Evolutionary conservation across 2,888 invertebrate species (phyloP), one percentile per base, ranked within the genome.

Genomic region (Macropis europaea): DNA sequence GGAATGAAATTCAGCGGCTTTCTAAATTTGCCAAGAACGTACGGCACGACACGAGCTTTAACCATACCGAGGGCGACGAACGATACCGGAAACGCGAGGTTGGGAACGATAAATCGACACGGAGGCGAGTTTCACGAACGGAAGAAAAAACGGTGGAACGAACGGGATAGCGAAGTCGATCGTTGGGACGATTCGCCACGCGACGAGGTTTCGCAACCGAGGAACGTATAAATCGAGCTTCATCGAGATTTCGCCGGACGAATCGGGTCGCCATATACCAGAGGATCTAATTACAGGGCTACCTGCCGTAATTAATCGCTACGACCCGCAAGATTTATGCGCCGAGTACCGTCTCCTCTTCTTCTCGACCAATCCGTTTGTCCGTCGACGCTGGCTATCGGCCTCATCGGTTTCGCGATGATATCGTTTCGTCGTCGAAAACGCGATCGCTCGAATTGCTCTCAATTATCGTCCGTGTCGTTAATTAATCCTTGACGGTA

Each of bases 281-380:
- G 56, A 71, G 72, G 74, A 80, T 84, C 82, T 84, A 84, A 84
- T 84, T 84, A 82, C 84, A 80, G 76, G 75, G 70, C 68, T 77
- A 73, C 72, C 72, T 73, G 68, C 71, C 73, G 79, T 77, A 83
- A 84, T 84, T 84, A 84, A 84, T 82, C 81, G 82, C 64, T 73
- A 75, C 68, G 69, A 78, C 63, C 75, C 70, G 68, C 60, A 77
- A 74, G 83, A 84, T 84, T 84, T 84, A 84, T 77, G 74, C 64
- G 50, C 40, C 34, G 76, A 56, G 57, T 32, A 17, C 34, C 45
- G 47, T 64, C n/a, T n/a, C 54, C 50, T 48, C 45, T 26, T 32
- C 30, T 22, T 24, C 19, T n/a, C 40, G 28, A 36, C 70, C 64
- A 50, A n/a, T n/a, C 48, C 67, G 69, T 73, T 79, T 73, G 76